Conservation (phyloP, 2,888 invertebrate genomes). For the Silvanus unidentatus region DNA sequence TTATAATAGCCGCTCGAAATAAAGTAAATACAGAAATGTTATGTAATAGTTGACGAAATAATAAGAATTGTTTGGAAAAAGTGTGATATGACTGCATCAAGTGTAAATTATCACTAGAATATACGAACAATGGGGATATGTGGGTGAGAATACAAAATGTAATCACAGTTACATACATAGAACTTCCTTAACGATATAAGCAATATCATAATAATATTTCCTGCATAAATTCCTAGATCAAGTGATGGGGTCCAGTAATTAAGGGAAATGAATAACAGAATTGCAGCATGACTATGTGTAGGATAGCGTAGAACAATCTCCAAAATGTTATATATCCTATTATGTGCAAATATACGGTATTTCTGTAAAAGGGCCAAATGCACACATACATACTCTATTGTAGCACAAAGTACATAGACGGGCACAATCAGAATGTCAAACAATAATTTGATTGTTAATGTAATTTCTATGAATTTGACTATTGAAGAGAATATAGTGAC, state of each 20-base stretch:
- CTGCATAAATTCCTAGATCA: slow-evolving; percentile 19
- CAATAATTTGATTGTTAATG: slow-evolving; percentile 47
- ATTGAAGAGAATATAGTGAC: slow-evolving; percentile 38
- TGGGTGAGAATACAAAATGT: neutral
- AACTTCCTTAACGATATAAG: slow-evolving; percentile 18
- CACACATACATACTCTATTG: slow-evolving; percentile 9
- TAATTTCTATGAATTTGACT: slow-evolving; percentile 46
- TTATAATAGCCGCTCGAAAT: too few relatives aligned
- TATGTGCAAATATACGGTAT: too few relatives aligned
- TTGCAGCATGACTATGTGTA: neutral
- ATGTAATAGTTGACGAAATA: too few relatives aligned
- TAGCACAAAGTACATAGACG: slow-evolving; percentile 22
- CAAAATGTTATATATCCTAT: too few relatives aligned
- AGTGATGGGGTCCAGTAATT: slow-evolving; percentile 1
- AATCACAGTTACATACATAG: slow-evolving; percentile 13
- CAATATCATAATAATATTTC: slow-evolving; percentile 13
- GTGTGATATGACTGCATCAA: too few relatives aligned
- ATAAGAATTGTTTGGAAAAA: too few relatives aligned
- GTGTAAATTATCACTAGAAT: too few relatives aligned
- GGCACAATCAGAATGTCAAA: slow-evolving; percentile 44
- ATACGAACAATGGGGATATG: too few relatives aligned
- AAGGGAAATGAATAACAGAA: neutral
- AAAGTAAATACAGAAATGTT: too few relatives aligned
- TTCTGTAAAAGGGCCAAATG: too few relatives aligned
- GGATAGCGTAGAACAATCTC: slow-evolving; percentile 2